Percentiles rank a stretch among this genome's conserved stretches.
Conservation (phyloP, 2,797 vertebrate genomes). For the Hydrophis major region DNA sequence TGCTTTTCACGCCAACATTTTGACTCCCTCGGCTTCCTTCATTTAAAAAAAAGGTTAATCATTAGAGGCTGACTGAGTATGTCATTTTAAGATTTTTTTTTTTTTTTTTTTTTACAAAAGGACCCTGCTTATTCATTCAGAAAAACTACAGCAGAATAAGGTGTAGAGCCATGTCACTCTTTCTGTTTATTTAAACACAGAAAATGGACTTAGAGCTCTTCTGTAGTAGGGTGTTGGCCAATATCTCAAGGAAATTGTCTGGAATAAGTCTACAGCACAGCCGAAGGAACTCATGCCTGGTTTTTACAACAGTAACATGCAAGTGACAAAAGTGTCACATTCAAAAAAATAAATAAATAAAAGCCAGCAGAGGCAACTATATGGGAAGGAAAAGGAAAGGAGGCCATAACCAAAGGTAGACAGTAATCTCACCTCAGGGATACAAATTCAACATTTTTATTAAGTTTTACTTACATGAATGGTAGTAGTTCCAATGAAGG, state of each 20-base stretch:
- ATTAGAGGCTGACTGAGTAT: constrained; percentile 60
- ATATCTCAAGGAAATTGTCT: constrained; percentile 55
- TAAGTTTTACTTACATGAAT: constrained; percentile 64
- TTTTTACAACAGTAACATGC: constrained; percentile 41
- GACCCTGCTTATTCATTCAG: constrained; percentile 37
- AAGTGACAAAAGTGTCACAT: constrained; percentile 46
- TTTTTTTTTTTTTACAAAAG: constrained; percentile 49
- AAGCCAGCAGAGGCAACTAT: constrained; percentile 37
- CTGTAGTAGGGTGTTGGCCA: constrained; percentile 12
- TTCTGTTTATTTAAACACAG: constrained; percentile 5
- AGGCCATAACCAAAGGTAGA: constrained; percentile 19
- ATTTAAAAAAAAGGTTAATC: constrained; percentile 48
- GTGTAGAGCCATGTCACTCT: constrained; percentile 20
- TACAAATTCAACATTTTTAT: constrained; percentile 20
- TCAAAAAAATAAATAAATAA: background rate
- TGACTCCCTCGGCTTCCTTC: constrained; percentile 56
- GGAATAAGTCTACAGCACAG: constrained; percentile 41
- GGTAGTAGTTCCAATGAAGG: constrained; percentile 54
- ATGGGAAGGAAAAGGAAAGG: constrained; percentile 27
- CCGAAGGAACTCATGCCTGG: constrained; percentile 55
- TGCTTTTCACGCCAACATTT: constrained; percentile 38
- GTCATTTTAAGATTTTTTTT: constrained; percentile 25
- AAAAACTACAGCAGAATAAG: constrained; percentile 21
- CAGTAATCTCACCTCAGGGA: constrained; percentile 26
- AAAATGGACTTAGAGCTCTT: constrained; percentile 13